Evolutionary conservation across 2,113 vertebrate species (phyloP), one percentile per base, ranked within the genome.

Genomic region (Nettapus auritus): DNA sequence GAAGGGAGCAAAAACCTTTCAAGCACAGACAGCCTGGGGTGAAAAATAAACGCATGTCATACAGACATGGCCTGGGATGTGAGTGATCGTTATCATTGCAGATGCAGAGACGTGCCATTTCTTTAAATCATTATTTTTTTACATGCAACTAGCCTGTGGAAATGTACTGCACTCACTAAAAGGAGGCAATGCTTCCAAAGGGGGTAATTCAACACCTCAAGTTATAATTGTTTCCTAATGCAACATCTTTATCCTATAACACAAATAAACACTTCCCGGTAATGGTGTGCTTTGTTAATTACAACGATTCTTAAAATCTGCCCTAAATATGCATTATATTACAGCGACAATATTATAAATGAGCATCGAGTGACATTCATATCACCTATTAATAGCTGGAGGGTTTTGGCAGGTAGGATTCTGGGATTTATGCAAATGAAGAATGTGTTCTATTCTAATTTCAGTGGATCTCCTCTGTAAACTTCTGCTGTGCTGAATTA

Each of bases 351-450:
- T 84, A 86, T 97, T 97, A 97, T 90, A 98, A 97, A 97, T 95
- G 97, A 97, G 96, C 74, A 96, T 89, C 82, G 1, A 98, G 91
- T 97, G 96, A 97, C 97, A 97, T 95, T 96, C 96, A 95, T 95
- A 96, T 96, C 93, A 98, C 90, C 97, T 98, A 98, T 98, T 98
- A 97, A 98, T 98, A 97, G 96, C 91, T 69, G 91, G 95, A 92
- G 96, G 89, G 97, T 96, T 97, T 95, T 76, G 91, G 94, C 89
- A 97, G 83, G 96, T 95, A 88, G 97, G 94, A 98, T 98, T 98
- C 92, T 97, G 96, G 97, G 96, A 97, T 92, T 97, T 97, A 98
- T 98, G 97, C 78, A 97, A 97, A 98, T 97, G n/a, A 92, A 86
- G 91, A 90, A 82, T 88, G 76, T 63, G 78, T 95, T 96, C 77